These are phyloP conservation scores for Lagopus leucura DNA, from an alignment of 2,113 vertebrate species.

Conservation along the genomic window DNA sequence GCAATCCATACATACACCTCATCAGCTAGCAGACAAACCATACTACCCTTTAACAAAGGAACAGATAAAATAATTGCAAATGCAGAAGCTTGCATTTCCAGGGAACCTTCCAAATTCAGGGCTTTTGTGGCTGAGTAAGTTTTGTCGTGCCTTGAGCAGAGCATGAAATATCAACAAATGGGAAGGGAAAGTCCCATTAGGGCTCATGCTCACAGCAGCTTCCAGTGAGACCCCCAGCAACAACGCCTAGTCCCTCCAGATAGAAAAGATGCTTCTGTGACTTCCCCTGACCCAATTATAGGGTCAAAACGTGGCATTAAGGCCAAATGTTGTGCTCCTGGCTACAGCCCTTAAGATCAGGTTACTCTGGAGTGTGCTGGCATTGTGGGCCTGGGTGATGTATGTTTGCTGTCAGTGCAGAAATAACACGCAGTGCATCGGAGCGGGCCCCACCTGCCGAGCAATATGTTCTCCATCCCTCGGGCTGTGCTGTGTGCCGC, in stretches of 20 bases:
- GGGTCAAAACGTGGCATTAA: conserved; percentile 79
- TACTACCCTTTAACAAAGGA: not conserved
- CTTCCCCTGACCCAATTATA: conserved; percentile 80
- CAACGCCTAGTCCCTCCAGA: not conserved
- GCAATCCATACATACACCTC: not conserved
- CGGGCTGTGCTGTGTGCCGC: conserved; percentile 72
- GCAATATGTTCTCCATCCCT: conserved; percentile 82
- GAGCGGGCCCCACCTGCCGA: conserved; percentile 83
- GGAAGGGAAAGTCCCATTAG: not conserved
- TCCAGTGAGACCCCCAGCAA: not conserved
- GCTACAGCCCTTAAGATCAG: conserved; percentile 78
- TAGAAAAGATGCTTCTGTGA: conserved; percentile 71
- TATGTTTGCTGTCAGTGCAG: conserved; percentile 91
- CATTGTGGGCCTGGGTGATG: conserved; percentile 83
- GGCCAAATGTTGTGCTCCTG: conserved; percentile 74
- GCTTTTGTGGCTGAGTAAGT: not conserved
- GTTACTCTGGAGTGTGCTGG: conserved; percentile 76
- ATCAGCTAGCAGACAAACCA: not conserved
- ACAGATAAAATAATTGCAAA: not conserved
- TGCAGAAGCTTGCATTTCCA: not conserved
- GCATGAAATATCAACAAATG: rapidly evolving
- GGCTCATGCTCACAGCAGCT: not conserved
- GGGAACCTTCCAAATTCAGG: not conserved
- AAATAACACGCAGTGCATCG: conserved; percentile 88
- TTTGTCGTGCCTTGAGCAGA: not conserved